phyloP scores from a whole-genome alignment of 2,113 vertebrate species.

The Myanophis thanlyinensis region DNA sequence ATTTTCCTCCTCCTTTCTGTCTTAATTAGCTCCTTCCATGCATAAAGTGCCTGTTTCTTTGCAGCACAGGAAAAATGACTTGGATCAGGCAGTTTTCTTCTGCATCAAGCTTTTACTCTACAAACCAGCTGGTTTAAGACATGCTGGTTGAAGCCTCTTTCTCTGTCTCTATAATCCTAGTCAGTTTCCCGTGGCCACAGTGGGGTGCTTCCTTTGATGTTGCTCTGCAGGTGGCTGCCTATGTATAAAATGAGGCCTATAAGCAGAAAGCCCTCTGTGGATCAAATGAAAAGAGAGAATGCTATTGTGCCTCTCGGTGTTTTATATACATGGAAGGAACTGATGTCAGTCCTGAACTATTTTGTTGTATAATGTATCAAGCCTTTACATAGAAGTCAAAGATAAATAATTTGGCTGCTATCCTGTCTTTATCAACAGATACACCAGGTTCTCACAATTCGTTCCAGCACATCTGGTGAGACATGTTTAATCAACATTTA shows the following conservation, averaged over 20 bases:
- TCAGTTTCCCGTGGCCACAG: conserved; percentile 56
- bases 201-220: conserved; percentile 61
- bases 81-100: conserved; percentile 44
- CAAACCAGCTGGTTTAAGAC: conserved; percentile 52
- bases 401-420: conserved; percentile 8
- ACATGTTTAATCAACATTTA: not conserved
- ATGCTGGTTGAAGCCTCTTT: conserved; percentile 30
- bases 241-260: conserved; percentile 22
- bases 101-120: conserved; percentile 43
- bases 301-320: conserved; percentile 44
- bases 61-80: conserved; percentile 29
- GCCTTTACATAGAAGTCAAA: not conserved
- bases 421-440: conserved; percentile 2
- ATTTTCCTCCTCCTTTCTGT: conserved; percentile 9
- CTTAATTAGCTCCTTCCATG: conserved; percentile 21
- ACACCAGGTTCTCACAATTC: not conserved
- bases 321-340: conserved; percentile 46
- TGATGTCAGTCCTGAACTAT: conserved; percentile 52
- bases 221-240: conserved; percentile 48
- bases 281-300: conserved; percentile 42
- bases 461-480: not conserved
- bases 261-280: conserved; percentile 46
- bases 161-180: conserved; percentile 59
- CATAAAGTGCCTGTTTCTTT: not conserved
- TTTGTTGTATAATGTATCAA: conserved; percentile 29